Percentiles rank a stretch among this genome's conserved stretches.
Evolutionary conservation across 2,888 invertebrate species (phyloP).

Genomic region (Hyposoter dolosus): DNA sequence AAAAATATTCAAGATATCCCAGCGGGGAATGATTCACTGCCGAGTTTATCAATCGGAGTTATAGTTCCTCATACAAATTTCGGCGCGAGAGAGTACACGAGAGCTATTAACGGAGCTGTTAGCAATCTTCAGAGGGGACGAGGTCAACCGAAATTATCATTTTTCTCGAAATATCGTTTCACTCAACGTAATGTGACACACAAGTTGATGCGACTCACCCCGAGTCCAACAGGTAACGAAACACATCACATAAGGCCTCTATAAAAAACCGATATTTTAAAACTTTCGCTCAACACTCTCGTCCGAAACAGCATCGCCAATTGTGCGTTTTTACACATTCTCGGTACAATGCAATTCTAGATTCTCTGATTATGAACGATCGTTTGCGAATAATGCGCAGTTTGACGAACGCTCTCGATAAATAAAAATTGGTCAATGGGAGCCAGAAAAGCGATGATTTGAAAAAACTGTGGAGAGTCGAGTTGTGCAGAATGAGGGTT

Average conservation of each 20-base stretch:
- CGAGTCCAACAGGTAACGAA: conserved; percentile 90
- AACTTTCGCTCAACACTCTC: not conserved
- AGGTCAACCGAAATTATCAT: conserved; percentile 86
- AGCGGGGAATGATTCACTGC: conserved; percentile 67
- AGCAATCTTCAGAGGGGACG: conserved; percentile 86
- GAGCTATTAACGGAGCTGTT: conserved; percentile 88
- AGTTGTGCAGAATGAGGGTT: too few relatives aligned
- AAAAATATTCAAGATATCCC: conserved; percentile 64
- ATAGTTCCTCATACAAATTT: conserved; percentile 88
- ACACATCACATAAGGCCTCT: not conserved
- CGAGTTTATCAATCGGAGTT: conserved; percentile 86
- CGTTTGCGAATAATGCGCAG: not conserved
- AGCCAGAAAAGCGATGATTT: too few relatives aligned
- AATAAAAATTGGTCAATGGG: not conserved
- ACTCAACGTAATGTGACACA: conserved; percentile 88
- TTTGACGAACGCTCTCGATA: not conserved
- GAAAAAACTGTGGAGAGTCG: too few relatives aligned
- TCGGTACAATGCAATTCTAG: not conserved
- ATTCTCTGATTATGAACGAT: not conserved
- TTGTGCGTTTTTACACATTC: not conserved
- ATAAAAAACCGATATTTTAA: not conserved
- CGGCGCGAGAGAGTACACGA: conserved; percentile 89
- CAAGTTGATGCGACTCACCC: conserved; percentile 90
- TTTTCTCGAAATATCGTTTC: conserved; percentile 88
- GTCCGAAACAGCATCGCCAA: not conserved